Evolutionary conservation across 2,113 vertebrate genomes (phyloP).

Genomic region (Cyprinodon tularosa): DNA sequence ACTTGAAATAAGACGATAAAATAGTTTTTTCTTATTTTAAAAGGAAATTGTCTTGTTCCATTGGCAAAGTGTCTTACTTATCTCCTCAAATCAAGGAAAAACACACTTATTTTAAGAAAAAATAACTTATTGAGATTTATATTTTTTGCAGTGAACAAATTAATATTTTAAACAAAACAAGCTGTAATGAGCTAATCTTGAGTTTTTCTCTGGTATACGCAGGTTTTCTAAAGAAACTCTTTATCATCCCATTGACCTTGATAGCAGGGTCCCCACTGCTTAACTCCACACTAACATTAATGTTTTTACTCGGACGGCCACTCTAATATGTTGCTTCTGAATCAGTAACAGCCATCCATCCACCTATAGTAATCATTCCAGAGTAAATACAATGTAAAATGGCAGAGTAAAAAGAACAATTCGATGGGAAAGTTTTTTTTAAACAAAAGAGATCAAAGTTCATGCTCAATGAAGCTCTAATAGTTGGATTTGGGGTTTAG

Average conservation of each 20-base stretch:
- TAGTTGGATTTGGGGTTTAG: slow-evolving; percentile 62
- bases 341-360: background rate
- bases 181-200: background rate
- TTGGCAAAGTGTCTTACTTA: too few relatives aligned
- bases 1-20: too few relatives aligned
- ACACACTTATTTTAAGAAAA: too few relatives aligned
- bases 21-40: too few relatives aligned
- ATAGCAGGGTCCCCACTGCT: slow-evolving; percentile 5
- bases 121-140: too few relatives aligned
- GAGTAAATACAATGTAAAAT: slow-evolving; percentile 9
- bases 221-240: background rate
- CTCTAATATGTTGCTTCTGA: slow-evolving; percentile 17
- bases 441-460: slow-evolving; percentile 56
- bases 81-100: too few relatives aligned
- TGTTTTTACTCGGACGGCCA: slow-evolving; percentile 17
- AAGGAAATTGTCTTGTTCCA: too few relatives aligned
- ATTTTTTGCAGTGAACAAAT: too few relatives aligned
- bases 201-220: background rate
- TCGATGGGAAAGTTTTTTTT: slow-evolving; percentile 6
- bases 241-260: slow-evolving; percentile 21
- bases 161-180: background rate
- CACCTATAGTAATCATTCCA: slow-evolving; percentile 5
- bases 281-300: slow-evolving; percentile 13
- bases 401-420: slow-evolving; percentile 1
- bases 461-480: slow-evolving; percentile 63